phyloP scores from a whole-genome alignment of 2,113 vertebrate genomes.

The Erinaceus europaeus region DNA sequence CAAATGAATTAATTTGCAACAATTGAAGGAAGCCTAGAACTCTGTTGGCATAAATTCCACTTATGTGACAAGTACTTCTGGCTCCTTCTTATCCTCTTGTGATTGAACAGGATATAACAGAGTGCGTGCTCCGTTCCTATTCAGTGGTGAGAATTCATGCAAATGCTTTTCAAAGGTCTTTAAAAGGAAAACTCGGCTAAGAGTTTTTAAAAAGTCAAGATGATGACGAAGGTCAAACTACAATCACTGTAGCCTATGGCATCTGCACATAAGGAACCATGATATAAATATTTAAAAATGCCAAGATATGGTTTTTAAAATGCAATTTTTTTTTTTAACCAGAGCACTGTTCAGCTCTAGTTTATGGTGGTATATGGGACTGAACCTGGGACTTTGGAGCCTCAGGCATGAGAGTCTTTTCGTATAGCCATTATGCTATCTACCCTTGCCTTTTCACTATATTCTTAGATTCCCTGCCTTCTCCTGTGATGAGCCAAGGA shows the following conservation, averaged over 20 bases:
- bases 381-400: too few relatives aligned
- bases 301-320: not conserved
- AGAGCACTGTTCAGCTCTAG: too few relatives aligned
- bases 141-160: not conserved
- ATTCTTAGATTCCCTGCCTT: not conserved
- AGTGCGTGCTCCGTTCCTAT: slow-evolving; percentile 6
- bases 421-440: too few relatives aligned
- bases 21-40: slow-evolving; percentile 62
- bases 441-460: not conserved
- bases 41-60: slow-evolving; percentile 61
- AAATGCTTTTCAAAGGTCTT: slow-evolving; percentile 12
- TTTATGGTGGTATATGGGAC: too few relatives aligned
- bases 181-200: not conserved
- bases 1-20: slow-evolving; percentile 67
- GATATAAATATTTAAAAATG: slow-evolving; percentile 20
- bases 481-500: not conserved
- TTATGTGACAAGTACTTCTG: slow-evolving; percentile 17
- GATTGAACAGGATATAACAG: slow-evolving; percentile 35
- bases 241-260: not conserved
- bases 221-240: not conserved
- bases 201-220: slow-evolving; percentile 16
- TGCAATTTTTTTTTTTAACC: not conserved
- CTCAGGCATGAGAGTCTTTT: too few relatives aligned
- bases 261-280: not conserved
- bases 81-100: not conserved